A percentile compares a stretch with the other conserved stretches of the same genome.
Evolutionary conservation across 1,140 invertebrate species (phyloP).

Genomic region (Nebria ingens): DNA sequence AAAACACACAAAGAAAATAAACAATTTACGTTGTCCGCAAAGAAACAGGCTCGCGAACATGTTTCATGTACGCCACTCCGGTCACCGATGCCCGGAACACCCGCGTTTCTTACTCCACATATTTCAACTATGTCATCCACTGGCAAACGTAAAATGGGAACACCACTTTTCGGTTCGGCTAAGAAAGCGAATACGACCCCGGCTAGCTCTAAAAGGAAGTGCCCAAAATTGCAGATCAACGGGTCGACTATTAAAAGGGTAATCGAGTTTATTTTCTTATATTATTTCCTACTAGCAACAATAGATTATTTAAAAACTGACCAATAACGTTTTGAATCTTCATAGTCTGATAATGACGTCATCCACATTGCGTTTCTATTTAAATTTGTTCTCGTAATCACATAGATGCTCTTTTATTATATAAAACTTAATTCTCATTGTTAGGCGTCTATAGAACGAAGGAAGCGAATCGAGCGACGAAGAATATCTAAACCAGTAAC

Average conservation of each 20-base stretch:
- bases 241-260: not conserved
- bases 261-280: no score
- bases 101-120: not conserved
- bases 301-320: no score
- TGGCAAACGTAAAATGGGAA: not conserved
- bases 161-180: not conserved
- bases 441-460: no score
- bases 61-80: not conserved
- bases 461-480: no score
- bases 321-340: no score
- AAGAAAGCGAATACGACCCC: not conserved
- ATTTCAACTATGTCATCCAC: not conserved
- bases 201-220: not conserved
- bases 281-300: no score
- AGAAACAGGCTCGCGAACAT: slow-evolving; percentile 8
- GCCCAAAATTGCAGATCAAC: not conserved
- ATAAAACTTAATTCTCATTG: no score
- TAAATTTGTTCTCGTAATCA: no score
- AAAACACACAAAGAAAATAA: slow-evolving; percentile 17
- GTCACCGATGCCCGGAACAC: not conserved
- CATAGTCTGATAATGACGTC: no score
- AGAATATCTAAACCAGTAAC: no score
- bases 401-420: no score
- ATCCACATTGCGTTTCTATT: no score
- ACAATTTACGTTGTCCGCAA: slow-evolving; percentile 6